These are phyloP conservation scores for Crambe crambe DNA, from an alignment of 37 sponge, comb jelly and placozoan genomes.

Conservation along the genomic window DNA sequence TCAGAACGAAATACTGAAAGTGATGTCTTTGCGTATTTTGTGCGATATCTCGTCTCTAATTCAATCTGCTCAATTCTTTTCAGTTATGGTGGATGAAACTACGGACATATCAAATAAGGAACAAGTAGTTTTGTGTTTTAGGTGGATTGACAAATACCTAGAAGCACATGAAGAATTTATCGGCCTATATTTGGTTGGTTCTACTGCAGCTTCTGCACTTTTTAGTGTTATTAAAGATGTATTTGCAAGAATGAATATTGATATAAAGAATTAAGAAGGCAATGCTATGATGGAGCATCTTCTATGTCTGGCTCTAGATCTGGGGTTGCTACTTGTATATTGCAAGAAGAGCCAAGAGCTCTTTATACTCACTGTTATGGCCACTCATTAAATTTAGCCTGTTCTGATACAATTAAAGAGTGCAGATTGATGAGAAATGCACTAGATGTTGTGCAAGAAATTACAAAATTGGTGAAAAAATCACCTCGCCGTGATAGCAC, in stretches of 20 bases:
- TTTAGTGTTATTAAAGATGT: slow-evolving; percentile 9
- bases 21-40: slow-evolving; percentile 64
- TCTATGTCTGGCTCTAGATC: slow-evolving; percentile 44
- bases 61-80: slow-evolving; percentile 32
- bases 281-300: slow-evolving; percentile 72
- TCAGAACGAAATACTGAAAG: slow-evolving; percentile 65
- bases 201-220: slow-evolving; percentile 50
- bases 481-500: neutral
- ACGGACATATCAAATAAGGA: slow-evolving; percentile 71
- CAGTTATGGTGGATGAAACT: slow-evolving; percentile 75
- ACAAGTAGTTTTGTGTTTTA: slow-evolving; percentile 53
- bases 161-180: slow-evolving; percentile 30
- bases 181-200: slow-evolving; percentile 47
- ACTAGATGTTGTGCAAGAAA: neutral
- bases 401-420: too few relatives aligned
- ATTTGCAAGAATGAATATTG: slow-evolving; percentile 21
- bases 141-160: slow-evolving; percentile 24
- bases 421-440: neutral
- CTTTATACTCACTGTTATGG: slow-evolving; percentile 22
- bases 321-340: too few relatives aligned
- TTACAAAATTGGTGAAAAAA: too few relatives aligned
- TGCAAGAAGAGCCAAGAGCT: too few relatives aligned
- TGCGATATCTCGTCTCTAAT: slow-evolving; percentile 30
- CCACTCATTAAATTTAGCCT: too few relatives aligned
- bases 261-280: slow-evolving; percentile 51